Conservation (phyloP, 2,113 vertebrate species). For the Elachura formosa region DNA sequence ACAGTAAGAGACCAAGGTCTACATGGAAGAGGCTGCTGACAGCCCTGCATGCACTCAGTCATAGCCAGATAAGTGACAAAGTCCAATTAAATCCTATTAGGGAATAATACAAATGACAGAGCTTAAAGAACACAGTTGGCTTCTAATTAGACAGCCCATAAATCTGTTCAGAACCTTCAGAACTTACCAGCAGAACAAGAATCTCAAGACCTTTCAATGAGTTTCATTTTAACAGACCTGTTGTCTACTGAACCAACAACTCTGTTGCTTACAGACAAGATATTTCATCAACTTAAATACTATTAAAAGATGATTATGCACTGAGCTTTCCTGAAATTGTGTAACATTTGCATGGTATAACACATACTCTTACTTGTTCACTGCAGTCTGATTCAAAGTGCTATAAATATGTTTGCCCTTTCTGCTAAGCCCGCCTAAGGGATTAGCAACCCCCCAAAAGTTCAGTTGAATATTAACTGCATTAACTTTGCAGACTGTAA, state of each 20-base stretch:
- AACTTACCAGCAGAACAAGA: slow-evolving; percentile 8
- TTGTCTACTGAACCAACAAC: slow-evolving; percentile 12
- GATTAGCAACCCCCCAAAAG: slow-evolving; percentile 83
- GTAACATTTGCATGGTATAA: slow-evolving; percentile 65
- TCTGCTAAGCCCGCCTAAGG: slow-evolving; percentile 77
- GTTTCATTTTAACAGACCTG: slow-evolving; percentile 11
- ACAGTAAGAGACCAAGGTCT: neutral
- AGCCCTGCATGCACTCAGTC: neutral
- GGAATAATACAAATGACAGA: slow-evolving; percentile 47
- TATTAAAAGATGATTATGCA: slow-evolving; percentile 51
- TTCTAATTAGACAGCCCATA: slow-evolving; percentile 40
- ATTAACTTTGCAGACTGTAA: slow-evolving; percentile 72
- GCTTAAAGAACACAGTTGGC: slow-evolving; percentile 42
- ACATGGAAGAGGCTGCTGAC: neutral
- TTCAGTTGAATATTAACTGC: slow-evolving; percentile 78
- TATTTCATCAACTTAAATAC: neutral
- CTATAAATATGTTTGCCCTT: slow-evolving; percentile 94
- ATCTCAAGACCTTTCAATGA: neutral
- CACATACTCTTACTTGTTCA: slow-evolving; percentile 71
- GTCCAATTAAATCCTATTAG: slow-evolving; percentile 41
- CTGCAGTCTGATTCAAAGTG: slow-evolving; percentile 80
- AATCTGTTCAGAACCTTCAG: neutral
- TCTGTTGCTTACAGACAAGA: neutral
- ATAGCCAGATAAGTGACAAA: slow-evolving; percentile 7
- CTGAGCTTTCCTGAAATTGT: slow-evolving; percentile 61